Percentiles rank a stretch among this genome's conserved stretches.
These are phyloP conservation scores for Sisyra nigra DNA, from an alignment of 2,888 invertebrate species.

Conservation along the genomic window DNA sequence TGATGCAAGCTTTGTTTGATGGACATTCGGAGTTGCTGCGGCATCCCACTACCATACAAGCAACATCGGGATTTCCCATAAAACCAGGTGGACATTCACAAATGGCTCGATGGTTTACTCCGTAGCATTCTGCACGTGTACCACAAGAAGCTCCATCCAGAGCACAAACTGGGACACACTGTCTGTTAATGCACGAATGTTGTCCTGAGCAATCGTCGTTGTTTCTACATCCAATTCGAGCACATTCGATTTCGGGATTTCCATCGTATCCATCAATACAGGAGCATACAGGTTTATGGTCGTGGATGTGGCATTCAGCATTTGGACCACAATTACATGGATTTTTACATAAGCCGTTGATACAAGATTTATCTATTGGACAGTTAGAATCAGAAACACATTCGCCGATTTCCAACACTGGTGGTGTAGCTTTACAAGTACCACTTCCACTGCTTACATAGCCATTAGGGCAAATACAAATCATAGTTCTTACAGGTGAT, in stretches of 20 bases:
- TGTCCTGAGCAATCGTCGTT: slow-evolving; percentile 67
- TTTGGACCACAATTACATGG: slow-evolving; percentile 78
- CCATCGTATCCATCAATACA: slow-evolving; percentile 73
- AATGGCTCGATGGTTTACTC: slow-evolving; percentile 60
- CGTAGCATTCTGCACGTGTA: slow-evolving; percentile 61
- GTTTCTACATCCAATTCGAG: slow-evolving; percentile 53
- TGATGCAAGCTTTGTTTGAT: slow-evolving; percentile 61
- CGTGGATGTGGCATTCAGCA: slow-evolving; percentile 66
- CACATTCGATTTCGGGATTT: slow-evolving; percentile 69
- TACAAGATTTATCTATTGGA: slow-evolving; percentile 58
- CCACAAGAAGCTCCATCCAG: slow-evolving; percentile 58
- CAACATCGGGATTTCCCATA: slow-evolving; percentile 62
- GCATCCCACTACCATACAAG: slow-evolving; percentile 70
- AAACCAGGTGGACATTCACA: slow-evolving; percentile 73
- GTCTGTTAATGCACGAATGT: slow-evolving; percentile 67
- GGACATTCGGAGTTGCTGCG: slow-evolving; percentile 68
- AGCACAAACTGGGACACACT: slow-evolving; percentile 67
- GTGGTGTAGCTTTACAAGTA: slow-evolving; percentile 56
- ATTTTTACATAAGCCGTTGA: slow-evolving; percentile 62
- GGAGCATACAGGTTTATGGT: slow-evolving; percentile 77
- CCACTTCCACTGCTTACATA: slow-evolving; percentile 73
- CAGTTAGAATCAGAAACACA: slow-evolving; percentile 69
- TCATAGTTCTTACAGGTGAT: slow-evolving; percentile 72
- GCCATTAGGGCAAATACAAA: slow-evolving; percentile 79
- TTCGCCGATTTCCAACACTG: slow-evolving; percentile 41